phyloP scores from a whole-genome alignment of 2,113 vertebrate genomes.

The Puffinus mauretanicus region DNA sequence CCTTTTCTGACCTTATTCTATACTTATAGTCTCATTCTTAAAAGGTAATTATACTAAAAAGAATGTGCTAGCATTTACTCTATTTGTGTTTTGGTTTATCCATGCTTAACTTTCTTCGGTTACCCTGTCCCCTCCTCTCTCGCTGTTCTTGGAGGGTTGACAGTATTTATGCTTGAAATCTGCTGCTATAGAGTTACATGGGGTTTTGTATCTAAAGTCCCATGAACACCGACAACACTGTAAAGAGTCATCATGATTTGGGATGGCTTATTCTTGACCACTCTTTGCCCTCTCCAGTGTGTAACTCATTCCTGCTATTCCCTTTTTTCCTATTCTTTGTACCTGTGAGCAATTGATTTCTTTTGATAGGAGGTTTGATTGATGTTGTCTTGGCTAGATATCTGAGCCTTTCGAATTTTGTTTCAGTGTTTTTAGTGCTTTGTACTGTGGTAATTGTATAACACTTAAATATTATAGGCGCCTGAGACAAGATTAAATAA shows the following conservation, averaged over 20 bases:
- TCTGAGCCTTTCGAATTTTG: neutral
- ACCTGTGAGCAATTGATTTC: neutral
- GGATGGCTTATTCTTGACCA: neutral
- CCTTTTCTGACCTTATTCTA: neutral
- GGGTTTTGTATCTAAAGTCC: neutral
- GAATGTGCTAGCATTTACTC: neutral
- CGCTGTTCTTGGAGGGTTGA: neutral
- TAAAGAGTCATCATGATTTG: neutral
- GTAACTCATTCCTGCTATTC: neutral
- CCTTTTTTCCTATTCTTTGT: neutral
- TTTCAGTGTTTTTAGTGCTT: neutral
- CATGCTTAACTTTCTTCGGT: neutral
- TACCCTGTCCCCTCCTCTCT: neutral
- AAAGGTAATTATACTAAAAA: neutral
- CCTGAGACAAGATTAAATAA: conserved; percentile 32
- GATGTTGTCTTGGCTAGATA: conserved; percentile 8
- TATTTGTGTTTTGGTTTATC: neutral
- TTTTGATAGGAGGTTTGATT: conserved; percentile 9
- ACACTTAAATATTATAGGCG: neutral
- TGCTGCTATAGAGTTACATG: neutral
- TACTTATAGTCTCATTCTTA: neutral
- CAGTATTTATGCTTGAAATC: neutral
- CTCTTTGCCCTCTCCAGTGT: neutral
- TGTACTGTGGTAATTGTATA: neutral
- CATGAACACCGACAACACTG: neutral